phyloP scores from a whole-genome alignment of 2,113 vertebrate species.

The Rana temporaria region DNA sequence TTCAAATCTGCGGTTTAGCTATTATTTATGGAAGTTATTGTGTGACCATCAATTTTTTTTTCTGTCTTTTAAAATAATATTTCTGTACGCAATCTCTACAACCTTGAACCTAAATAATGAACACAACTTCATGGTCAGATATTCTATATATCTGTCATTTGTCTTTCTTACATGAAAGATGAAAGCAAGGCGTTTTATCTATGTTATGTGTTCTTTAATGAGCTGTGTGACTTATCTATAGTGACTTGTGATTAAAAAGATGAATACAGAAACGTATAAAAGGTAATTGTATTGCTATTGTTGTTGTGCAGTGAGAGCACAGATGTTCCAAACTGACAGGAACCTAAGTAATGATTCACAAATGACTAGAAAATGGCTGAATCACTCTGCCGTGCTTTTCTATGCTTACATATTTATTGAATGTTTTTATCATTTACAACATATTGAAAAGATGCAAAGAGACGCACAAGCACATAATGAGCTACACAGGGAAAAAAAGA shows the following conservation, averaged over 20 bases:
- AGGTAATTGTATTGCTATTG: constrained; percentile 23
- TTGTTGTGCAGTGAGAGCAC: constrained; percentile 1
- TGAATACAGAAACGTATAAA: neutral
- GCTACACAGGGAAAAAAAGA: neutral
- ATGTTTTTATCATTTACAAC: neutral
- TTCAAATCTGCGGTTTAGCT: no score
- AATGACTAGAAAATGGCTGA: neutral
- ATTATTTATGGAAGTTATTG: no score
- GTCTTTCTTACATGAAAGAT: neutral
- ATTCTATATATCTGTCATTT: no score
- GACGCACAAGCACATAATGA: neutral
- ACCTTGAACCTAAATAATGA: no score
- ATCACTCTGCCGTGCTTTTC: neutral
- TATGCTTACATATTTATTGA: neutral
- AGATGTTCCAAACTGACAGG: neutral
- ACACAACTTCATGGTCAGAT: no score
- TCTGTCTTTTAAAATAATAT: no score
- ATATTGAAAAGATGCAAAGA: neutral
- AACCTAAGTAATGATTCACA: constrained; percentile 24
- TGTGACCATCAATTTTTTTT: no score
- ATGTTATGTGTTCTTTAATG: constrained; percentile 22
- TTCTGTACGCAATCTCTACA: no score
- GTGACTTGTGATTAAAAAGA: constrained; percentile 18
- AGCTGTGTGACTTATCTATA: neutral
- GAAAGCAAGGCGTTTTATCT: constrained; percentile 14